Conservation (phyloP, 2,797 vertebrate species). For the Pseudopleuronectes americanus region DNA sequence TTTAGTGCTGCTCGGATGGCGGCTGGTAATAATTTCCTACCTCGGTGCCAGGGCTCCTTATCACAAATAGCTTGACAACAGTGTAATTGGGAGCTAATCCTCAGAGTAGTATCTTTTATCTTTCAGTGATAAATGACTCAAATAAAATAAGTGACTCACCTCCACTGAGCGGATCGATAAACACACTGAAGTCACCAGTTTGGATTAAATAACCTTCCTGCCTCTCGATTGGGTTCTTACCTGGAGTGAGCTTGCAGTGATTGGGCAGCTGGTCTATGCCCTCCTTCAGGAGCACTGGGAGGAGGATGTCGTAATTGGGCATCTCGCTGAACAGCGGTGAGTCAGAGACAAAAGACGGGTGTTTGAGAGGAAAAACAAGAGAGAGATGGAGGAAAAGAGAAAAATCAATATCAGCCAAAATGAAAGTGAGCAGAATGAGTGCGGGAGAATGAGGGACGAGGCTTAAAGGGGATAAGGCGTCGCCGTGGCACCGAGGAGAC, state of each 20-base stretch:
- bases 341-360: not conserved
- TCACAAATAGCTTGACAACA: slow-evolving; percentile 60
- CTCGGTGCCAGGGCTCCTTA: slow-evolving; percentile 47
- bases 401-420: slow-evolving; percentile 58
- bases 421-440: slow-evolving; percentile 48
- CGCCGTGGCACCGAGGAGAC: slow-evolving; percentile 9
- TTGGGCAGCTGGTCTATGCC: slow-evolving; percentile 90
- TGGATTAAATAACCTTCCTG: slow-evolving; percentile 2
- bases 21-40: slow-evolving; percentile 50
- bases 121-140: slow-evolving; percentile 64
- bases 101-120: slow-evolving; percentile 54
- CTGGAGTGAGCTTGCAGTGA: slow-evolving; percentile 92
- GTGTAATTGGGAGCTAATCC: slow-evolving; percentile 70
- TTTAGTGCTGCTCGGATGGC: slow-evolving; percentile 53
- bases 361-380: slow-evolving; percentile 23
- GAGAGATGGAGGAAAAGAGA: not conserved
- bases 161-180: slow-evolving; percentile 60
- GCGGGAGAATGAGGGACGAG: slow-evolving; percentile 43
- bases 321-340: slow-evolving; percentile 83
- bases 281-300: slow-evolving; percentile 88
- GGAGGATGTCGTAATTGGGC: slow-evolving; percentile 89
- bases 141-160: slow-evolving; percentile 62
- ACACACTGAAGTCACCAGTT: slow-evolving; percentile 31
- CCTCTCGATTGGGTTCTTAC: slow-evolving; percentile 72
- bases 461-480: slow-evolving; percentile 41